Conservation (phyloP, 1,140 invertebrate genomes). For the Euura lappo region DNA sequence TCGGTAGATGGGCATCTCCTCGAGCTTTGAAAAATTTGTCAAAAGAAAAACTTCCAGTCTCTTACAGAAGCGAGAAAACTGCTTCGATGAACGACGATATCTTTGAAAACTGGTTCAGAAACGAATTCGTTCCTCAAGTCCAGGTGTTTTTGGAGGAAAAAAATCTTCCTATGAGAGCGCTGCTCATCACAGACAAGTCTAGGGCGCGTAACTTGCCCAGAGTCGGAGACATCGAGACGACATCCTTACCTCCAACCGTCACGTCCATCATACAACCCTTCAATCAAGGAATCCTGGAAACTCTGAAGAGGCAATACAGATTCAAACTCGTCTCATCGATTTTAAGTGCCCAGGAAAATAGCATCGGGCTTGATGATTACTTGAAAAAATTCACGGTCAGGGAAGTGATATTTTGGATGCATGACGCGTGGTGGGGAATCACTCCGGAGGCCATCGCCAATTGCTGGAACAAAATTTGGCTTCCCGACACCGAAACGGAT, state of each 20-base stretch:
- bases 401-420: no score
- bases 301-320: slow-evolving; percentile 23
- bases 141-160: no score
- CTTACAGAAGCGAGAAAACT: slow-evolving; percentile 49
- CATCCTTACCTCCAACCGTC: slow-evolving; percentile 44
- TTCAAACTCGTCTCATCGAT: background rate
- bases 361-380: no score
- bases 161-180: no score
- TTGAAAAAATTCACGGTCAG: no score
- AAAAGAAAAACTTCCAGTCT: slow-evolving; percentile 46
- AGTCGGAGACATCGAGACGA: slow-evolving; percentile 14
- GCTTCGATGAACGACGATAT: slow-evolving; percentile 47
- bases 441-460: no score
- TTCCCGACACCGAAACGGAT: no score
- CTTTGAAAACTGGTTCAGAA: slow-evolving; percentile 42
- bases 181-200: slow-evolving; percentile 4
- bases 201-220: slow-evolving; percentile 23
- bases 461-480: no score
- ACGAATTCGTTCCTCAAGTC: no score
- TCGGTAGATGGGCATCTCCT: slow-evolving; percentile 51
- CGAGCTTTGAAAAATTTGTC: slow-evolving; percentile 46
- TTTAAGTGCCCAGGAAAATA: no score
- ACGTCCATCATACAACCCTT: slow-evolving; percentile 49
- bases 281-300: slow-evolving; percentile 49
- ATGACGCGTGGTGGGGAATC: no score